phyloP scores from a whole-genome alignment of 2,113 vertebrate species.

The Strigops habroptila region DNA sequence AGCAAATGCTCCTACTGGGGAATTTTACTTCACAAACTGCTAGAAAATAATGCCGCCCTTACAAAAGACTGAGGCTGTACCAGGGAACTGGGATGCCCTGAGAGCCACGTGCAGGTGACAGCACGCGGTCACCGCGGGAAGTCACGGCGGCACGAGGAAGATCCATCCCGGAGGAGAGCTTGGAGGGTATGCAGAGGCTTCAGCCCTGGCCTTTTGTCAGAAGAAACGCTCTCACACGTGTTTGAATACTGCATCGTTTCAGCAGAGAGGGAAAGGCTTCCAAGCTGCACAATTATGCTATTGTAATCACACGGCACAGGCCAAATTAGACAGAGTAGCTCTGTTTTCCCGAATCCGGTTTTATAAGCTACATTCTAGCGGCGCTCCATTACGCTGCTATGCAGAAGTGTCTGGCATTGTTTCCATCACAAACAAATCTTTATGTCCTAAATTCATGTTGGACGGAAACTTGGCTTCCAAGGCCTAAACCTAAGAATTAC shows the following conservation, averaged over 20 bases:
- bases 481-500: constrained; percentile 57
- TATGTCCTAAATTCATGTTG: constrained; percentile 57
- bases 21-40: neutral
- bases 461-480: constrained; percentile 59
- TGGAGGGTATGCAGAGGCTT: neutral
- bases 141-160: rapidly evolving
- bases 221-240: constrained; percentile 31
- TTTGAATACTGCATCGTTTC: constrained; percentile 45
- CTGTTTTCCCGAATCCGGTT: constrained; percentile 56
- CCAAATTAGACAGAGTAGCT: constrained; percentile 59
- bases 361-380: constrained; percentile 49
- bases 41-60: neutral
- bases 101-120: neutral
- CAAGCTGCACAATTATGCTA: constrained; percentile 55
- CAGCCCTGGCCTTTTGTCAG: neutral
- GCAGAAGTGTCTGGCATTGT: constrained; percentile 67
- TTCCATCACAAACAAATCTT: constrained; percentile 67
- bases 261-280: constrained; percentile 35
- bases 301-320: neutral
- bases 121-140: rapidly evolving
- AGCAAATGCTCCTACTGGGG: neutral
- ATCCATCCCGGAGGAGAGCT: neutral
- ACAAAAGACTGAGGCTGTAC: neutral
- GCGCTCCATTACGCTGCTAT: constrained; percentile 30
- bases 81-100: rapidly evolving